A percentile compares a stretch with the other conserved stretches of the same genome.
Conservation (phyloP, 2,888 invertebrate genomes). For the Pristionchus entomophagus region DNA sequence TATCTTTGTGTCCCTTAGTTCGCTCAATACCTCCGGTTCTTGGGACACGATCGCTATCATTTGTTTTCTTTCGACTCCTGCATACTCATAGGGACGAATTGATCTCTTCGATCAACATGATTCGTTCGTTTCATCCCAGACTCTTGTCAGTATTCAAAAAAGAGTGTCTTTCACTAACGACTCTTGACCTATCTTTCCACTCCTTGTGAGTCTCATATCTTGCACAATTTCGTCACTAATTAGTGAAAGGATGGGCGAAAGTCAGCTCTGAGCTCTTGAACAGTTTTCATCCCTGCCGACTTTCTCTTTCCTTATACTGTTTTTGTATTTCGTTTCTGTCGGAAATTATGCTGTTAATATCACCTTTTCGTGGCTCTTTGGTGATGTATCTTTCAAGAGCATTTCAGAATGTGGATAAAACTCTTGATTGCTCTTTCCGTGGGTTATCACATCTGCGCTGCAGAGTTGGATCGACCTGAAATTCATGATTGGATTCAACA, state of each 20-base stretch:
- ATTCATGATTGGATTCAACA: constrained; percentile 48
- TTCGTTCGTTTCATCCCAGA: neutral
- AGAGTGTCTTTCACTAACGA: constrained; percentile 19
- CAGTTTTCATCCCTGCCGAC: neutral
- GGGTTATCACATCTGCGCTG: neutral
- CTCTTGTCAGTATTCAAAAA: constrained; percentile 18
- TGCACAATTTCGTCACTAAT: neutral
- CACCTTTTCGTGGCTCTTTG: too few species aligned
- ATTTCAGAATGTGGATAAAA: neutral
- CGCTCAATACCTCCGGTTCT: too few species aligned
- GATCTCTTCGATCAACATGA: neutral
- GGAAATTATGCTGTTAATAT: neutral
- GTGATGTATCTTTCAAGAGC: too few species aligned
- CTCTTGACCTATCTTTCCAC: constrained; percentile 35
- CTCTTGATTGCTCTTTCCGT: neutral
- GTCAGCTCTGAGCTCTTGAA: neutral
- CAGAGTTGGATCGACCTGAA: neutral
- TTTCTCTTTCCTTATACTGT: neutral
- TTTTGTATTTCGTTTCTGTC: neutral
- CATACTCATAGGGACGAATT: too few species aligned
- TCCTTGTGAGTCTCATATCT: neutral
- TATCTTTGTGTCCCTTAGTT: neutral
- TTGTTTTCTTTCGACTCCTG: too few species aligned
- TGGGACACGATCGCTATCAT: neutral
- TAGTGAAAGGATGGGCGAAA: constrained; percentile 20